phyloP scores from a whole-genome alignment of 37 sponge, comb jelly and placozoan genomes.

The Ianthella basta region DNA sequence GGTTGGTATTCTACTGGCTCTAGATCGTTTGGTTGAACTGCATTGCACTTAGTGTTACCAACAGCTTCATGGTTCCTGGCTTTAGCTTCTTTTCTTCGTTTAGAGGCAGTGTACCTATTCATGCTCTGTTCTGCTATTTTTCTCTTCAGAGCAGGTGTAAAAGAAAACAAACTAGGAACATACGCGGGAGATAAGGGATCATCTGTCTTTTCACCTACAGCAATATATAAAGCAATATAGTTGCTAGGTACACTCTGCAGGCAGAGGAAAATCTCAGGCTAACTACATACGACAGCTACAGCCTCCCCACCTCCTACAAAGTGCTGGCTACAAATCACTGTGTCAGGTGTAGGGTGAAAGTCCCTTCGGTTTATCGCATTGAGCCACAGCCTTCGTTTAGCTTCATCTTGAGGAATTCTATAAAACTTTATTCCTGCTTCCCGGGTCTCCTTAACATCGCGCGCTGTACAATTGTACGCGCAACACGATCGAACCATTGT shows the following conservation, averaged over 20 bases:
- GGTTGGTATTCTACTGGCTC: not conserved
- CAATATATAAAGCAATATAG: too few relatives aligned
- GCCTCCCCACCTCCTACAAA: too few relatives aligned
- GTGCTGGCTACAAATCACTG: too few relatives aligned
- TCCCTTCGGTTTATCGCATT: slow-evolving; percentile 39
- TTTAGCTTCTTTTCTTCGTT: not conserved
- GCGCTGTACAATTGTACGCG: slow-evolving; percentile 34
- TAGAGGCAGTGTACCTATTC: not conserved
- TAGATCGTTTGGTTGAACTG: not conserved
- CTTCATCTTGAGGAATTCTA: slow-evolving; percentile 35
- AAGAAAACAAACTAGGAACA: slow-evolving; percentile 38
- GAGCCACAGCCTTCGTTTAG: slow-evolving; percentile 30
- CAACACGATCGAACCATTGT: slow-evolving; percentile 53
- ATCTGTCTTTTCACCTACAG: not conserved
- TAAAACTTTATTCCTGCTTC: slow-evolving; percentile 51
- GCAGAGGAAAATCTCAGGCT: too few relatives aligned
- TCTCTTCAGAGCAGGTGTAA: slow-evolving; percentile 18
- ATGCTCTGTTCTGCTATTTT: not conserved
- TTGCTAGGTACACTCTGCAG: too few relatives aligned
- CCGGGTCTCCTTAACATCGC: slow-evolving; percentile 47
- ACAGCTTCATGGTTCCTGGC: not conserved
- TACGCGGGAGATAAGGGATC: slow-evolving; percentile 50
- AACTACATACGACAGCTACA: too few relatives aligned
- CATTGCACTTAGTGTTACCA: not conserved
- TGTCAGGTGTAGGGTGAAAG: too few relatives aligned